phyloP scores from a whole-genome alignment of 2,113 vertebrate genomes.

The Megatriorchis doriae region DNA sequence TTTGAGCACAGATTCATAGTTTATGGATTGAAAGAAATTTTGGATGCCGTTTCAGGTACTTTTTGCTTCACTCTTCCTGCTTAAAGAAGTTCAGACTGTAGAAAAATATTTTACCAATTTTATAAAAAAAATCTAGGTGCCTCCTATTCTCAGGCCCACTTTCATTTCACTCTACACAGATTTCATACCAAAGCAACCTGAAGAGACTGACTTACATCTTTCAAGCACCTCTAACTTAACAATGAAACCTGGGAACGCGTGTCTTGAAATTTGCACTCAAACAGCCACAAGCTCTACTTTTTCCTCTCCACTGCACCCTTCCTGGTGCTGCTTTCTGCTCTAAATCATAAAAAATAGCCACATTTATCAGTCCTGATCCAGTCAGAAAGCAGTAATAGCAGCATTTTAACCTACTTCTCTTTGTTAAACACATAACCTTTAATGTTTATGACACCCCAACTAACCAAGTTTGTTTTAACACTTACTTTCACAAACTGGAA shows the following conservation, averaged over 20 bases:
- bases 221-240: background rate
- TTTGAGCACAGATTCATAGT: background rate
- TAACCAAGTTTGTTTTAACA: background rate
- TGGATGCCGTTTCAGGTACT: background rate
- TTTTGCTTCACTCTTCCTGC: background rate
- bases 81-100: background rate
- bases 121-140: background rate
- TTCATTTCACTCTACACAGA: background rate
- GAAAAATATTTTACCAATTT: background rate
- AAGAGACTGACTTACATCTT: background rate
- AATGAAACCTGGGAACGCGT: background rate
- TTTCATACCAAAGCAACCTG: background rate
- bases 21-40: background rate
- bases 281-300: background rate
- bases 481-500: background rate
- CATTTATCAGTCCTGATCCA: background rate
- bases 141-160: background rate
- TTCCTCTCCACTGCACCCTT: background rate
- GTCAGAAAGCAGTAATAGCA: background rate
- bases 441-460: background rate
- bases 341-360: background rate
- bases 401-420: background rate
- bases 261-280: background rate
- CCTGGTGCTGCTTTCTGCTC: background rate
- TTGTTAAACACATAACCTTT: background rate